Conservation (phyloP, 2,797 vertebrate genomes). For the Eulemur albifrons region DNA sequence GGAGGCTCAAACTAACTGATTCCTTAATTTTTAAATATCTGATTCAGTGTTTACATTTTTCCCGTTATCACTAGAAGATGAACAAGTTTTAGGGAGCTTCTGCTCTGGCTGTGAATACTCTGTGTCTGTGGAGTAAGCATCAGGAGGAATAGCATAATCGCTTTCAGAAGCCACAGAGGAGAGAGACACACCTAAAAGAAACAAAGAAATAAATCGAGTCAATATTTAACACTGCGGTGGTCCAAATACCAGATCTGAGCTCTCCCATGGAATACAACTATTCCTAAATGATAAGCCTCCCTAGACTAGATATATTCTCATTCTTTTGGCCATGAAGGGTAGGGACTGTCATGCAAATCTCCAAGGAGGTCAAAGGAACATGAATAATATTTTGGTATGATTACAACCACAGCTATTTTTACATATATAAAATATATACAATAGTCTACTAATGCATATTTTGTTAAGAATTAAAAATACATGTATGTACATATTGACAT, state of each 20-base stretch:
- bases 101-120: constrained; percentile 96
- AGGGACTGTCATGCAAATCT: background rate
- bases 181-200: constrained; percentile 91
- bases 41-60: constrained; percentile 89
- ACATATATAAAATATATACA: background rate
- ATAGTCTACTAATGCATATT: background rate
- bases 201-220: constrained; percentile 32
- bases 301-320: background rate
- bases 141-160: constrained; percentile 98
- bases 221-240: background rate
- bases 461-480: constrained; percentile 42
- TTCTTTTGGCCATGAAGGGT: background rate
- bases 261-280: background rate
- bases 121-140: constrained; percentile 95
- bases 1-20: background rate
- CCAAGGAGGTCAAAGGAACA: background rate
- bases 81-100: constrained; percentile 95
- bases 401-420: background rate
- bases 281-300: background rate
- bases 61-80: constrained; percentile 90
- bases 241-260: background rate
- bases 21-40: background rate
- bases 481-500: background rate
- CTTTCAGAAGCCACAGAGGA: constrained; percentile 96
- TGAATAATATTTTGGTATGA: constrained; percentile 1